These are phyloP conservation scores for Ophion ventricosus DNA, from an alignment of 2,888 invertebrate species.

Conservation along the genomic window DNA sequence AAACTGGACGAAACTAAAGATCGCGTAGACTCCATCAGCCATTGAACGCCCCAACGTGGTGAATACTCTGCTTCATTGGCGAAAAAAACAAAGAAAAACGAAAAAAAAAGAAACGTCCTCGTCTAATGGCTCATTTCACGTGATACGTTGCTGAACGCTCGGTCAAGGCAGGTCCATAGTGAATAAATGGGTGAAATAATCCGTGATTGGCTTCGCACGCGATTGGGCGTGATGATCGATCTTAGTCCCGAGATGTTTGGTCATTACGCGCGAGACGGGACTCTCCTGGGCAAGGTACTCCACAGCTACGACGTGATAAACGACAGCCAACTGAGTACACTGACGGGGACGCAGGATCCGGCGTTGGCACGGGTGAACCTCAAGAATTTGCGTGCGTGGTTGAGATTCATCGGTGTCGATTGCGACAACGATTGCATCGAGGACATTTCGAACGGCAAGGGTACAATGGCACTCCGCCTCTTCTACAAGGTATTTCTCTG, in stretches of 20 bases:
- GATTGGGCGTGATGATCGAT: constrained; percentile 85
- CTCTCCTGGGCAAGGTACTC: constrained; percentile 85
- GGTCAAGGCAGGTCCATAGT: not conserved
- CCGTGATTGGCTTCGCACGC: constrained; percentile 86
- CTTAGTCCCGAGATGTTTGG: constrained; percentile 85
- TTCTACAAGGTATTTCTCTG: constrained; percentile 87
- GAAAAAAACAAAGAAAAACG: not conserved
- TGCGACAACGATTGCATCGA: constrained; percentile 83
- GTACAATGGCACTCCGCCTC: constrained; percentile 84
- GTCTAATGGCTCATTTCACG: constrained; percentile 45
- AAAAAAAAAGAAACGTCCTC: not conserved
- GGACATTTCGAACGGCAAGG: constrained; percentile 83
- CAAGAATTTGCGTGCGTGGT: constrained; percentile 84
- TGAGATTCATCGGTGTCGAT: constrained; percentile 84
- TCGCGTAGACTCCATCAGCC: not conserved
- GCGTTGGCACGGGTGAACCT: constrained; percentile 85
- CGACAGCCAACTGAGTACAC: constrained; percentile 84
- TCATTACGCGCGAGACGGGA: constrained; percentile 85
- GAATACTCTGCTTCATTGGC: too few relatives aligned
- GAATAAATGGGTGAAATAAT: constrained; percentile 85
- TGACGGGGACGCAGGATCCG: constrained; percentile 82
- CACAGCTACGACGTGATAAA: constrained; percentile 86
- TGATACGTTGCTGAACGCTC: not conserved
- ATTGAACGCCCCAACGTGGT: constrained; percentile 17
- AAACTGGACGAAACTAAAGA: constrained; percentile 11